A percentile compares a stretch with the other conserved stretches of the same genome.
Evolutionary conservation across 2,113 vertebrate species (phyloP).

Genomic region (Megaptera novaeangliae): DNA sequence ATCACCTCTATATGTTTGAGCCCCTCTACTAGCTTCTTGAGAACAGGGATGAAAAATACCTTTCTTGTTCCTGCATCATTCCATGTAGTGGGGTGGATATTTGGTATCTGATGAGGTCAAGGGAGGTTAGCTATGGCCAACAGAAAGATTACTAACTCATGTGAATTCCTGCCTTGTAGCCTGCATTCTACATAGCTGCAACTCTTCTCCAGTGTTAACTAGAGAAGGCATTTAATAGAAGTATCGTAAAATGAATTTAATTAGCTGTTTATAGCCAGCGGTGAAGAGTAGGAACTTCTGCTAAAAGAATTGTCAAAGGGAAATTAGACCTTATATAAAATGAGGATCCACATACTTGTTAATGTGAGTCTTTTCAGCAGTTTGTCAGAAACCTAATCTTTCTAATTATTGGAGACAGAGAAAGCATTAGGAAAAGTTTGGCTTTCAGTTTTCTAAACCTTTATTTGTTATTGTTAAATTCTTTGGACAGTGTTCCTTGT

Average conservation of each 20-base stretch:
- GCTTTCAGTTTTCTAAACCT: neutral
- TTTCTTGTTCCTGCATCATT: neutral
- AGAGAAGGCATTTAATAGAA: neutral
- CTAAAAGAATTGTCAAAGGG: neutral
- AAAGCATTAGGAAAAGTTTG: neutral
- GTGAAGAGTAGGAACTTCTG: neutral
- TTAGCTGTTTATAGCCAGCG: neutral
- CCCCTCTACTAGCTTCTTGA: neutral
- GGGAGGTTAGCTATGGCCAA: no score
- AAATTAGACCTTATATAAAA: neutral
- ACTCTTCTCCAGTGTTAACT: neutral
- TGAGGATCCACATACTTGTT: neutral
- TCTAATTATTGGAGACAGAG: neutral
- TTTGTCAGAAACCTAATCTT: neutral
- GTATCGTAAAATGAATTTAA: neutral
- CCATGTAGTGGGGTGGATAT: neutral
- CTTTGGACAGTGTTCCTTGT: neutral
- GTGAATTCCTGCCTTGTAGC: neutral
- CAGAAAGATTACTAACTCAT: neutral
- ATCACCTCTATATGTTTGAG: neutral
- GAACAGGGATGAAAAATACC: neutral
- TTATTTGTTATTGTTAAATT: neutral
- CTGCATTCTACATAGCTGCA: neutral
- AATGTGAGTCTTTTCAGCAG: neutral
- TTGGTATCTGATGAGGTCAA: neutral